A percentile compares a stretch with the other conserved stretches of the same genome.
These are phyloP conservation scores for Argentina silus DNA, from an alignment of 2,797 vertebrate genomes.

Conservation along the genomic window DNA sequence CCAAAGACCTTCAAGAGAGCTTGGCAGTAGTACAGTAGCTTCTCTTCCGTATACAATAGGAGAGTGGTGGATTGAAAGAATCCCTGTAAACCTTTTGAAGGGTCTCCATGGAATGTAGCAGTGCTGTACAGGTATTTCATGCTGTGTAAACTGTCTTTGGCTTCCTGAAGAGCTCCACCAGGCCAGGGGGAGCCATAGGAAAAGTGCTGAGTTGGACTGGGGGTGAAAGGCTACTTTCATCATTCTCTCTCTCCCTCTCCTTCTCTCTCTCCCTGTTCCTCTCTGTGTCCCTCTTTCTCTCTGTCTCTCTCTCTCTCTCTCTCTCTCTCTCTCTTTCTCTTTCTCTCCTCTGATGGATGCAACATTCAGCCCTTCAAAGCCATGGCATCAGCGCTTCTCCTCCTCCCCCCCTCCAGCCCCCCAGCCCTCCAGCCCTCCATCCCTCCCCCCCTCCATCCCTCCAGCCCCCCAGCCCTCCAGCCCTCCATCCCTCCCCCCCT, in stretches of 20 bases:
- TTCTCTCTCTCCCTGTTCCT: slow-evolving; percentile 23
- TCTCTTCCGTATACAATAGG: slow-evolving; percentile 6
- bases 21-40: not conserved
- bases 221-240: not conserved
- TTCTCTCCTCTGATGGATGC: slow-evolving; percentile 47
- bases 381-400: slow-evolving; percentile 54
- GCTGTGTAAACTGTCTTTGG: slow-evolving; percentile 7
- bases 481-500: too few relatives aligned
- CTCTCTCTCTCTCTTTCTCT: slow-evolving; percentile 9
- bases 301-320: not conserved
- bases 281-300: too few relatives aligned
- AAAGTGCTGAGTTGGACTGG: slow-evolving; percentile 25
- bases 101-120: not conserved
- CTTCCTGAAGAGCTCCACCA: slow-evolving; percentile 22
- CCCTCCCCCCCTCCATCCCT: not conserved
- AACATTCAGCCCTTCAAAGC: slow-evolving; percentile 53
- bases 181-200: too few relatives aligned
- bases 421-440: not conserved
- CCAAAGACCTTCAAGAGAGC: too few relatives aligned
- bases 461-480: too few relatives aligned
- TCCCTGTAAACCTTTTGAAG: slow-evolving; percentile 18
- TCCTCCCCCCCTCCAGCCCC: not conserved
- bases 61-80: not conserved
- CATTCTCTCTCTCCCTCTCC: slow-evolving; percentile 16
- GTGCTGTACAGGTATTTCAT: slow-evolving; percentile 13